These are phyloP conservation scores for Herminia tarsipennalis DNA, from an alignment of 2,888 invertebrate genomes.

Conservation along the genomic window DNA sequence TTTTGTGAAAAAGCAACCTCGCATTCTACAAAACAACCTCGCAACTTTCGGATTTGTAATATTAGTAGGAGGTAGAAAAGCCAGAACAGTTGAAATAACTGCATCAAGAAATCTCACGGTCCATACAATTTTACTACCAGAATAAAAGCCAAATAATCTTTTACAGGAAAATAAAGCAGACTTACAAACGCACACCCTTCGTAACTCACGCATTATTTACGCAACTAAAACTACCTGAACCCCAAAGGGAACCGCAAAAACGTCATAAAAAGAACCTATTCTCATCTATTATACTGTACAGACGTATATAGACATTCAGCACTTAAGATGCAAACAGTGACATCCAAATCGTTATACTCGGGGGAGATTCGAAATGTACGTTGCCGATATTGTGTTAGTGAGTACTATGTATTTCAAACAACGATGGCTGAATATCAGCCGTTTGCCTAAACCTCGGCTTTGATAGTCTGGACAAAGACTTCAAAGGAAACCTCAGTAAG, in stretches of 20 bases:
- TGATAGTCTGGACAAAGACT: conserved; percentile 47
- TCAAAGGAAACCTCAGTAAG: conserved; percentile 35
- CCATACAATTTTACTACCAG: too few species aligned
- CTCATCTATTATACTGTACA: conserved; percentile 15
- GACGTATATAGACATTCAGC: conserved; percentile 43
- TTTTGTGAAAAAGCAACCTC: too few species aligned
- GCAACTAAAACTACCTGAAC: conserved; percentile 19
- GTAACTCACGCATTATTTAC: conserved; percentile 24
- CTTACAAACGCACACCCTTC: conserved; percentile 17
- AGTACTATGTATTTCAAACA: conserved; percentile 48
- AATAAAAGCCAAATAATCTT: too few species aligned
- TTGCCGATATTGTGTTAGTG: conserved; percentile 64
- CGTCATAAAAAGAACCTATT: conserved; percentile 28
- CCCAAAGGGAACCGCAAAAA: conserved; percentile 21
- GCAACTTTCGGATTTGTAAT: too few species aligned
- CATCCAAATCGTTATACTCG: conserved; percentile 61
- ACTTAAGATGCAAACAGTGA: conserved; percentile 77
- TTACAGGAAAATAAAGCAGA: conserved; percentile 1
- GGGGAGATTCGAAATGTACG: conserved; percentile 56
- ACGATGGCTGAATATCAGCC: conserved; percentile 45
- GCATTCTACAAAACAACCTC: too few species aligned
- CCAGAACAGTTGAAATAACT: too few species aligned
- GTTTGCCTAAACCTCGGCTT: conserved; percentile 45
- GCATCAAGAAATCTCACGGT: too few species aligned
- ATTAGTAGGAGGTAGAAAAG: too few species aligned